Percentiles rank a stretch among this genome's conserved stretches.
Conservation (phyloP, 2,797 vertebrate genomes). For the Otus scops region DNA sequence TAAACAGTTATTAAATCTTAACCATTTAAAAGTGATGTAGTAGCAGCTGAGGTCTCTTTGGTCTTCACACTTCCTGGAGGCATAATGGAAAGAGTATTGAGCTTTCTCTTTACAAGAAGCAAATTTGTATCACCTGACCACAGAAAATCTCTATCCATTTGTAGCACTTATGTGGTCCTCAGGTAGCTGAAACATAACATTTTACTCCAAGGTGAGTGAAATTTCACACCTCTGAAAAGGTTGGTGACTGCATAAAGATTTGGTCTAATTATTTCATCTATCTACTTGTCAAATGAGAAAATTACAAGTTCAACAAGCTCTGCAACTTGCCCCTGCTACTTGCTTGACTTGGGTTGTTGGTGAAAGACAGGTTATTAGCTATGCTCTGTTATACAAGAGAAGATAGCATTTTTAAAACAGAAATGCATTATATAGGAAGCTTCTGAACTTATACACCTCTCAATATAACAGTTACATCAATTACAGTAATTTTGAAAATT, state of each 20-base stretch:
- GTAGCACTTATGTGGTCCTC: not conserved
- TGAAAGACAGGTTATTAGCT: not conserved
- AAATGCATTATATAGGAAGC: not conserved
- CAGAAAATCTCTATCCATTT: not conserved
- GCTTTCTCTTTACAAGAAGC: not conserved
- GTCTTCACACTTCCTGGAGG: not conserved
- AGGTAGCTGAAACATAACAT: not conserved
- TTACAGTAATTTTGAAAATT: slow-evolving; percentile 67
- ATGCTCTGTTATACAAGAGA: not conserved
- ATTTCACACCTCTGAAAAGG: not conserved
- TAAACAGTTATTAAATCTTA: not conserved
- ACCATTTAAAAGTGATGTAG: not conserved
- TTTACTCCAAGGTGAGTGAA: not conserved
- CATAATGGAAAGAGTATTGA: not conserved
- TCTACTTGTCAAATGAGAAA: not conserved
- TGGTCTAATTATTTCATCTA: not conserved
- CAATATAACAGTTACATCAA: slow-evolving; percentile 31
- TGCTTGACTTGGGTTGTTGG: not conserved
- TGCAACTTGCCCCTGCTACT: not conserved
- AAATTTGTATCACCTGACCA: not conserved
- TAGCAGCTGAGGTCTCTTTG: not conserved
- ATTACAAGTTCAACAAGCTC: not conserved
- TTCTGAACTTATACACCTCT: slow-evolving; percentile 12
- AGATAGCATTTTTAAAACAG: not conserved
- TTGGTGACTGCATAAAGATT: not conserved